Evolutionary conservation across 2,113 vertebrate species (phyloP), one percentile per base, ranked within the genome.

Genomic region (Spizaetus ornatus): DNA sequence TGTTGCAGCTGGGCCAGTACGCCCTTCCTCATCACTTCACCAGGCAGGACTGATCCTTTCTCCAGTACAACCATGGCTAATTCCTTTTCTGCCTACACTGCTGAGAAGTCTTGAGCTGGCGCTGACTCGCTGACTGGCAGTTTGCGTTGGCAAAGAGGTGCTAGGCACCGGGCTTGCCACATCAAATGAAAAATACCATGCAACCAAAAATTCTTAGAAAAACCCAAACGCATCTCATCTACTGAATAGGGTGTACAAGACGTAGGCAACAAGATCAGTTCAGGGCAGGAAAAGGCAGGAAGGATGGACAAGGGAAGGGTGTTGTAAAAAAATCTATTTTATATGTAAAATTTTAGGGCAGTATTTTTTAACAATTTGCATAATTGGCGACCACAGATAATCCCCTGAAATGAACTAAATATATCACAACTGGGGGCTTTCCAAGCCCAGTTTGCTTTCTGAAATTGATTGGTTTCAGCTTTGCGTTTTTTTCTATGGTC

Each of bases 341-440:
- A 23, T 47, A 66, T 74, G 81, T 95, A 88, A 65, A 81, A 88
- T 58, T 70, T 85, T 48, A 83, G 56, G 88, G 79, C 55, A 43
- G 71, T 65, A 61, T 84, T 92, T 90, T 93, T 65, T 69, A 73
- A 9, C 88, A 47, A 82, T 97, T 97, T 95, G 96, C 90, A 95
- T 97, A 95, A 86, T 88, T 93, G 71, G 65, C 61, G 16, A 93
- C 74, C 88, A 94, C 85, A 94, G 91, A 95, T 81, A 91, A 96
- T 96, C 91, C 95, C 96, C 90, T 96, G 85, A 84, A 96, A 93
- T 95, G 61, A 72, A 55, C 91, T 96, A 93, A 98, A 97, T 96
- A 92, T 97, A 85, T 86, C 67, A 52, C 81, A 47, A 21, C 38
- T 66, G 43, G 96, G 97, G 95, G 93, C 96, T 97, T 97, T 97